Base-by-base conservation (phyloP, 37 sponge, comb jelly and placozoan genomes). In the Chondrosia reniformis region DNA sequence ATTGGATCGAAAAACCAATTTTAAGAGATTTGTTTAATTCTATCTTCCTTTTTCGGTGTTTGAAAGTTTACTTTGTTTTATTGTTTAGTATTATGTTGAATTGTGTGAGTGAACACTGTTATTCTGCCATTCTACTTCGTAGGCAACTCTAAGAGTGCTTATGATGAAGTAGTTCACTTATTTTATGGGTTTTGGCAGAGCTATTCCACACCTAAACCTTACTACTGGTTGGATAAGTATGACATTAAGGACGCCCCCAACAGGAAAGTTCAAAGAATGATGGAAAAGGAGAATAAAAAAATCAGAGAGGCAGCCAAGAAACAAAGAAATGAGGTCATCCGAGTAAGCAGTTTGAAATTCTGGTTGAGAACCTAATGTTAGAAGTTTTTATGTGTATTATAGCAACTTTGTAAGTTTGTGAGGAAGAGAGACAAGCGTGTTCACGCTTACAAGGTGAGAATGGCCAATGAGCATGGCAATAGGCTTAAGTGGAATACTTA, bases 261-360 rank as follows among this genome's bases (percentile, higher is more conserved):
- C 59, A 82, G 98, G 27, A 65, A 87, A 31, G 89, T 89, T 0
- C 87, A 87, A 38, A 45, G 95, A 27, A 52, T 83, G 44, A 92
- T 95, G 88, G 98, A 97, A 78, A 95, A 95, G 74, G 98, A 97
- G 46, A 97, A 97, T 55, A 95, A 95, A 78, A 97, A 97, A 52
- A 32, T 90, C 31, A 52, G 93, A 71, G 95, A 94, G 55, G 84
- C 87, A 10, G 95, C 93, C 28, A 94, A 88, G 79, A 86, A 83
- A 78, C 84, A 89, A 61, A 81, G 86, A 21, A 97, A 95, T 55
- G 98, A 97, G 63, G 76, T 79, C 0, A 84, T 97, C 34, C 54
- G 84, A 67, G 91, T 90, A 67, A 49, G 10, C 15, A 15, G 52
- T 15, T 15, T 49, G n/a, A n/a, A n/a, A n/a, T n/a, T n/a, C n/a